Conservation (phyloP, 2,113 vertebrate genomes). For the Sinosuthora webbiana region DNA sequence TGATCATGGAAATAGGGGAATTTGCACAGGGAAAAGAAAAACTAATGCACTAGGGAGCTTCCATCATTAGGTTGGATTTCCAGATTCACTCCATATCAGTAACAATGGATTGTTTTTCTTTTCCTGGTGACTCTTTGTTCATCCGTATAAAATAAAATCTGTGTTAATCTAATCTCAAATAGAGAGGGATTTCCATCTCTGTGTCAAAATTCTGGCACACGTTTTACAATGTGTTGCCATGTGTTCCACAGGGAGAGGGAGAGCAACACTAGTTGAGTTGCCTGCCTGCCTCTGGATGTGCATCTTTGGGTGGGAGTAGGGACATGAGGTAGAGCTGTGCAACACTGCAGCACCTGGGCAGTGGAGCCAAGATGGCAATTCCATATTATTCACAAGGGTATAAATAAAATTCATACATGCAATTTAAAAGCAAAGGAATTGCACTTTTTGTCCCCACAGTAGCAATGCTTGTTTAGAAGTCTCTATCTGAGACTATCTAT, state of each 20-base stretch:
- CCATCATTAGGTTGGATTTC: background rate
- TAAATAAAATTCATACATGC: background rate
- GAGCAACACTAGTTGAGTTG: background rate
- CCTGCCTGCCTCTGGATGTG: background rate
- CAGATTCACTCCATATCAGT: background rate
- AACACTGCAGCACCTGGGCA: background rate
- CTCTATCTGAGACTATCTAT: background rate
- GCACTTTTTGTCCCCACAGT: background rate
- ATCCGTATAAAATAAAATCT: background rate
- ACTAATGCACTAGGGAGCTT: background rate
- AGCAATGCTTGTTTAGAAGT: background rate
- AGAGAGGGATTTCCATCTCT: background rate
- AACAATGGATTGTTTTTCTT: background rate
- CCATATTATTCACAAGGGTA: background rate
- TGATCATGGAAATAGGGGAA: background rate
- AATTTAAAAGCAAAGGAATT: background rate
- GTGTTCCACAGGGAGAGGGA: background rate
- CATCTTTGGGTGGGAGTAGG: background rate
- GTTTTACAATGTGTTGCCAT: background rate
- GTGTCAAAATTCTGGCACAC: background rate
- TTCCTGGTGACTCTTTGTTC: background rate
- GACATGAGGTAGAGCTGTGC: background rate
- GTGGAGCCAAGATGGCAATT: background rate
- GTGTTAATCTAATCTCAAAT: background rate
- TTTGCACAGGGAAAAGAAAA: background rate